Evolutionary conservation across 2,113 vertebrate species (phyloP).

Genomic region (Melanerpes formicivorus): DNA sequence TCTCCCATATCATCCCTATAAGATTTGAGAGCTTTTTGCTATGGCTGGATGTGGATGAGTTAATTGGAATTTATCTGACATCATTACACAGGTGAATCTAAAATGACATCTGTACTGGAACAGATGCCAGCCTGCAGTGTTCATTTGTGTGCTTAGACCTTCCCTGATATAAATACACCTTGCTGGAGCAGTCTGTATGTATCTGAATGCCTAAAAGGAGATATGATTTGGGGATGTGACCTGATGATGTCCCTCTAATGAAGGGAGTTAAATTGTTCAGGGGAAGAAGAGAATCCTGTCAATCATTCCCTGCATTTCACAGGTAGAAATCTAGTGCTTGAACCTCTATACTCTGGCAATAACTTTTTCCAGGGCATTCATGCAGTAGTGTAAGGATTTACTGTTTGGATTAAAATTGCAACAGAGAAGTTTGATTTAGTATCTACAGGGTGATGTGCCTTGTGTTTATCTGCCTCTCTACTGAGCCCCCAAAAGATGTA

Average conservation of each 20-base stretch:
- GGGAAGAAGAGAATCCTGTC: background rate
- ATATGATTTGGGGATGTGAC: background rate
- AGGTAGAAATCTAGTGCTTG: background rate
- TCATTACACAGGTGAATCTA: background rate
- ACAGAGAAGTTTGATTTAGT: background rate
- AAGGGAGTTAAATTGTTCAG: background rate
- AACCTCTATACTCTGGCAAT: background rate
- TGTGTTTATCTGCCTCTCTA: background rate
- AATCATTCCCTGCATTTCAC: background rate
- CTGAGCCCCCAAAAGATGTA: background rate
- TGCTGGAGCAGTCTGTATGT: background rate
- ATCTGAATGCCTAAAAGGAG: background rate
- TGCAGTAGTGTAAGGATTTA: background rate
- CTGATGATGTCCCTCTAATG: background rate
- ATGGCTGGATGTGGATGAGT: background rate
- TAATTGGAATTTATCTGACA: background rate
- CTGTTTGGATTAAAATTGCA: background rate
- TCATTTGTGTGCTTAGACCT: background rate
- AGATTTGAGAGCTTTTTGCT: background rate
- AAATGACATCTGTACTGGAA: background rate
- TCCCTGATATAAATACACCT: background rate
- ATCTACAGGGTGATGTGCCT: background rate
- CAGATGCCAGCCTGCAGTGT: background rate
- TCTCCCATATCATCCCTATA: background rate
- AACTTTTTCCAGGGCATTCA: background rate